Base-by-base conservation (phyloP, 1,140 invertebrate species). In the Drosophila bocqueti region DNA sequence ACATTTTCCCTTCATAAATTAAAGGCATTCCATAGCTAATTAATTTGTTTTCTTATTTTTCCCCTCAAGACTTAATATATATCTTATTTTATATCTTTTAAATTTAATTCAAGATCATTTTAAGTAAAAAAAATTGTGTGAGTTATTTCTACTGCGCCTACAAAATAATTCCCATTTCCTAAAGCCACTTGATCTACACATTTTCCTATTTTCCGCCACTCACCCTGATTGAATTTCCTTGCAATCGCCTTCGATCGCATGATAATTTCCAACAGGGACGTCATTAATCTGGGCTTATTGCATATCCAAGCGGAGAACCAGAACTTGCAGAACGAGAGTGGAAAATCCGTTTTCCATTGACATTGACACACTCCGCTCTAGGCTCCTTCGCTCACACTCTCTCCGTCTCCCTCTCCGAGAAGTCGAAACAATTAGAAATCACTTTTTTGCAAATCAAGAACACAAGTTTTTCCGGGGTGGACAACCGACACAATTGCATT, bases 171-270 rank as follows among this genome's bases (percentile, higher is more conserved):
- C 1, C 2, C 1, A 3, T 11, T 6, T 0, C 21, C 8, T 26
- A 1, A 0, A 24, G 2, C 24, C 1, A 4, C 15, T 29, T n/a
- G 3, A 9, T 26, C 4, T 8, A 7, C 0, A 1, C 4, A 15
- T 21, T 34, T 15, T 7, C n/a, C 3, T 2, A 5, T 9, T 15
- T 34, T 21, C 18, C 50, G 0, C 4, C 3, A 71, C 85, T 92
- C 55, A 92, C 91, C 91, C 79, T 91, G 91, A 89, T 83, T 87
- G 9, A 91, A 79, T 62, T 85, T 92, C 60, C 86, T 80, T 9
- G 91, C 86, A 76, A 89, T 75, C 81, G 91, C 91, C 79, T 92
- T 92, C 52, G 91, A 92, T 87, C 91, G 91, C 91, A 92, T 92
- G 67, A 92, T 91, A 80, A 92, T 81, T 65, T 92, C 91, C 46